Evolutionary conservation across 2,113 vertebrate genomes (phyloP).

Genomic region (Muntiacus muntjak): DNA sequence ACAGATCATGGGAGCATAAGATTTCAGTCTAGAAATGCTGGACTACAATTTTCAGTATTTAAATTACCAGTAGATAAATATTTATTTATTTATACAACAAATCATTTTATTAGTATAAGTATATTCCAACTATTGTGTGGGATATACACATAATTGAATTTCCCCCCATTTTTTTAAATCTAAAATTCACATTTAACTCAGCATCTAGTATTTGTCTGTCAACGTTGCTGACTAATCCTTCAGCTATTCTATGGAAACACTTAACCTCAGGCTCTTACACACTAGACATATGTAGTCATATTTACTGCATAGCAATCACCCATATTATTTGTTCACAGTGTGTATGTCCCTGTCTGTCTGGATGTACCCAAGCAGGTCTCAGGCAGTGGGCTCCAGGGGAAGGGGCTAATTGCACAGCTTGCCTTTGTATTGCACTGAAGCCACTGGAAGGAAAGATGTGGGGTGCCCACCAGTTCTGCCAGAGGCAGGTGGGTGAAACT

Average conservation of each 20-base stretch:
- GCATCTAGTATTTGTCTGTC: not conserved
- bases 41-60: not conserved
- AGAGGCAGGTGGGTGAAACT: not conserved
- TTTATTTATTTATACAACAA: not conserved
- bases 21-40: not conserved
- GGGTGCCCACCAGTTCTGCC: not conserved
- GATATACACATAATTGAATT: not conserved
- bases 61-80: not conserved
- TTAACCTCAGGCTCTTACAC: not conserved
- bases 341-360: not conserved
- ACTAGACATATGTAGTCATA: not conserved
- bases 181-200: not conserved
- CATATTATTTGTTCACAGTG: not conserved
- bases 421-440: not conserved
- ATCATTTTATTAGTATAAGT: not conserved
- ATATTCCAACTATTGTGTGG: not conserved
- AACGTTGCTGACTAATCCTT: not conserved
- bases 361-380: not conserved
- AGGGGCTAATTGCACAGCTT: not conserved
- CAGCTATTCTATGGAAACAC: not conserved
- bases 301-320: not conserved
- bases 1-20: not conserved
- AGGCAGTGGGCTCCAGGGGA: too few species aligned
- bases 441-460: not conserved
- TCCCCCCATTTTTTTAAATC: not conserved